A percentile compares a stretch with the other conserved stretches of the same genome.
phyloP scores from a whole-genome alignment of 2,888 invertebrate species.

The Danaus chrysippus region DNA sequence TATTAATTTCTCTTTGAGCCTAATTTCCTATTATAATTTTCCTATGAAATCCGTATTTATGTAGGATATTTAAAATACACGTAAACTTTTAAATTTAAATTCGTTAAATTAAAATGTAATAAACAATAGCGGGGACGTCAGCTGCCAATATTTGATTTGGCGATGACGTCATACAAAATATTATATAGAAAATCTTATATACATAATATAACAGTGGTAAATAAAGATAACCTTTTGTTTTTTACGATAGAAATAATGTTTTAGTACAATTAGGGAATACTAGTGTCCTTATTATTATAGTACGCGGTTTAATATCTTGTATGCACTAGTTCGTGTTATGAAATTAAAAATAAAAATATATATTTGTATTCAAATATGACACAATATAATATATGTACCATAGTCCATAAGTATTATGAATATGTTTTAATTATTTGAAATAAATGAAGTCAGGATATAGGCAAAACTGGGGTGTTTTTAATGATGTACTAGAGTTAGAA shows the following conservation, averaged over 20 bases:
- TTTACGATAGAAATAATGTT: background rate
- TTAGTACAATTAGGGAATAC: background rate
- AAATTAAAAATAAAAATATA: too few relatives aligned
- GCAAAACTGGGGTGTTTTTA: too few relatives aligned
- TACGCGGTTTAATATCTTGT: background rate
- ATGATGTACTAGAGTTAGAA: too few relatives aligned
- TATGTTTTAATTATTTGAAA: too few relatives aligned
- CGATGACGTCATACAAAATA: slow-evolving; percentile 45
- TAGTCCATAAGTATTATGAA: too few relatives aligned
- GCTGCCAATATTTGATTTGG: slow-evolving; percentile 51
- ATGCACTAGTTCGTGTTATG: too few relatives aligned
- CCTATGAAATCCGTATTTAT: background rate
- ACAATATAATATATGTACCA: too few relatives aligned
- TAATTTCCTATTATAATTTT: background rate
- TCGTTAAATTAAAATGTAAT: slow-evolving; percentile 23
- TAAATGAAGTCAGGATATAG: too few relatives aligned
- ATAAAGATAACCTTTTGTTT: background rate
- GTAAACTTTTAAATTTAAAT: too few relatives aligned
- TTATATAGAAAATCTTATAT: background rate
- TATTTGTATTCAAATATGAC: too few relatives aligned
- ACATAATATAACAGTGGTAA: background rate
- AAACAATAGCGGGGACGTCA: slow-evolving; percentile 39
- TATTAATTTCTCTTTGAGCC: background rate
- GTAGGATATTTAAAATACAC: background rate
- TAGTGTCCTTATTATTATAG: background rate